Evolutionary conservation across 2,113 vertebrate genomes (phyloP).

Genomic region (Collichthys lucidus): DNA sequence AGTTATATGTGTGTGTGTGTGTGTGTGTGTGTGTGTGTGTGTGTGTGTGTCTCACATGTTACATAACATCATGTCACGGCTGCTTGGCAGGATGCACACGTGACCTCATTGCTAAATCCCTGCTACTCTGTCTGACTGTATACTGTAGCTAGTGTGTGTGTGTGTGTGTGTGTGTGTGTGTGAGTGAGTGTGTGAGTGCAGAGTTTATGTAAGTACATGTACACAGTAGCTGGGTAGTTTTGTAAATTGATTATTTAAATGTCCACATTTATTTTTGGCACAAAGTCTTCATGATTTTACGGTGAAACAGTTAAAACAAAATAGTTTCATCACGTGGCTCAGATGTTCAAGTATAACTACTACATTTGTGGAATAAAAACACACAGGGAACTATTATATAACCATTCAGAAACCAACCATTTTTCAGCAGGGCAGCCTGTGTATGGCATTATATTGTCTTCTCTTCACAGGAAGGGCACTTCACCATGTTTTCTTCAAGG

Average conservation of each 20-base stretch:
- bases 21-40: not conserved
- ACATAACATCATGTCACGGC: constrained; percentile 59
- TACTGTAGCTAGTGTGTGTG: constrained; percentile 11
- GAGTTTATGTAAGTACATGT: too few species aligned
- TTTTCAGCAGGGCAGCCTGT: too few species aligned
- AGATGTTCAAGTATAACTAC: not conserved
- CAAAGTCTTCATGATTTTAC: not conserved
- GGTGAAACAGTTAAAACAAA: not conserved
- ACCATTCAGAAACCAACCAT: too few species aligned
- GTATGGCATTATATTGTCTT: too few species aligned
- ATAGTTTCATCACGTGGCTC: not conserved
- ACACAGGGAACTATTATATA: too few species aligned
- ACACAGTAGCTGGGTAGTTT: too few species aligned
- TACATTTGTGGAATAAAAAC: too few species aligned
- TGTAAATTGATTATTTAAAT: not conserved
- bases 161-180: constrained; percentile 6
- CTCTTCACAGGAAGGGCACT: too few species aligned
- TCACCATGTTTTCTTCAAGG: too few species aligned
- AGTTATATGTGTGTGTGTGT: not conserved
- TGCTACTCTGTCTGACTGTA: constrained; percentile 1
- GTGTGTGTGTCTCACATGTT: constrained; percentile 32
- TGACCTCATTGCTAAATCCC: constrained; percentile 51
- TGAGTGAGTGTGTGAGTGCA: not conserved
- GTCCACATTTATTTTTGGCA: too few species aligned
- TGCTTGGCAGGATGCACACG: constrained; percentile 35